Percentiles rank a stretch among this genome's conserved stretches.
Conservation (phyloP, 92 coral and sea anemone genomes). For the Epizoanthus fatuus region DNA sequence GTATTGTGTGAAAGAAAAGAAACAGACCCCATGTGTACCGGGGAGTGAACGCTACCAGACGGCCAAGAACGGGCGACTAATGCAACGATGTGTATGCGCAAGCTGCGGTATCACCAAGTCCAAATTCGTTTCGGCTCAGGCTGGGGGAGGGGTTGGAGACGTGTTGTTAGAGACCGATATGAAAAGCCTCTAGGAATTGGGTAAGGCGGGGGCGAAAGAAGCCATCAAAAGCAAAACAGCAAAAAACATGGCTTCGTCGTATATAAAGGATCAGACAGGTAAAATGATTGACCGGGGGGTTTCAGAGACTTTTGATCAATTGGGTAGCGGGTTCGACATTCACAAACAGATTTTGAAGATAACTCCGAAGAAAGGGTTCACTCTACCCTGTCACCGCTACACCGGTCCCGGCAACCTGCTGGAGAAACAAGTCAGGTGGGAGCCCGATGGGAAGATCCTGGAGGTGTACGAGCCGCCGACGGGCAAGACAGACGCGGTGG, state of each 20-base stretch:
- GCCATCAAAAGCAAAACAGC: not conserved
- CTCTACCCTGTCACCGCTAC: not conserved
- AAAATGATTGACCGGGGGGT: not conserved
- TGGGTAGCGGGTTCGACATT: not conserved
- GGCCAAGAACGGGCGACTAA: not conserved
- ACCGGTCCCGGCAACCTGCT: not conserved
- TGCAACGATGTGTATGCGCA: not conserved
- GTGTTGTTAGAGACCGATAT: no score
- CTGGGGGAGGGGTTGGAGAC: no score
- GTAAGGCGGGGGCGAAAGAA: not conserved
- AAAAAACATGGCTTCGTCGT: not conserved
- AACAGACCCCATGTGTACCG: not conserved
- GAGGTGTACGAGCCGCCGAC: not conserved
- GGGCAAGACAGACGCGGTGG: not conserved
- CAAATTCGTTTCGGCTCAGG: not conserved
- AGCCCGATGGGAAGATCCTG: not conserved
- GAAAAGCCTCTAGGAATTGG: not conserved
- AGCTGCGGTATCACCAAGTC: conserved; percentile 1
- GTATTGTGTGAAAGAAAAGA: not conserved
- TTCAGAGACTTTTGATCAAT: no score
- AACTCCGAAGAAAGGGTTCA: not conserved
- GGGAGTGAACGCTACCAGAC: not conserved
- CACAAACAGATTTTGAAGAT: not conserved
- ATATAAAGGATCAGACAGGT: not conserved
- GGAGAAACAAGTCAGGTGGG: no score